Percentiles rank a stretch among this genome's conserved stretches.
Conservation (phyloP, 1,140 invertebrate genomes). For the Melanaphis sacchari region DNA sequence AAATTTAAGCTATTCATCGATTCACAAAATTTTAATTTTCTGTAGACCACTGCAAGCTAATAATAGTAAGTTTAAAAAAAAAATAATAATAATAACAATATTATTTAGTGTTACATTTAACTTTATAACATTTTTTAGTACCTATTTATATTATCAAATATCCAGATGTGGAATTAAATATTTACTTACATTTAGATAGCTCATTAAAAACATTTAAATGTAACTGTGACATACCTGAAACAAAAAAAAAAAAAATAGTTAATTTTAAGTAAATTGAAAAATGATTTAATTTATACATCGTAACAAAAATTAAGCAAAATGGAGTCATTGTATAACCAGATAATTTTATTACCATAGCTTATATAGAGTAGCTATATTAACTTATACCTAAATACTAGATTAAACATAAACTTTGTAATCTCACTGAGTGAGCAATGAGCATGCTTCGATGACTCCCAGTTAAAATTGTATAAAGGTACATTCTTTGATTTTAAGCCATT, state of each 20-base stretch:
- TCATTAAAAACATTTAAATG: background rate
- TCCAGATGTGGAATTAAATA: background rate
- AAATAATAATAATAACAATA: background rate
- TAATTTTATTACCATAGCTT: background rate
- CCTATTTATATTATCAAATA: background rate
- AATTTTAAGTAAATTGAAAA: background rate
- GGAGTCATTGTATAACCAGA: background rate
- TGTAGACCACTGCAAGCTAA: too few relatives aligned
- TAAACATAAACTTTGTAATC: background rate
- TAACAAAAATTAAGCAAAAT: background rate
- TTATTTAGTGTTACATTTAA: background rate
- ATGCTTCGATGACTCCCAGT: background rate
- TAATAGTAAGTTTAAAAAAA: background rate
- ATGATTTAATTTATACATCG: background rate
- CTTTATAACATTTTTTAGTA: background rate
- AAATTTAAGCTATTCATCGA: background rate
- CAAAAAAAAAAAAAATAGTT: background rate
- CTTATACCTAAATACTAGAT: background rate
- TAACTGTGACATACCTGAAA: constrained; percentile 21
- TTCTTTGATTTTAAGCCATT: background rate
- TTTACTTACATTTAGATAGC: background rate
- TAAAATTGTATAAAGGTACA: background rate
- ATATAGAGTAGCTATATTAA: background rate
- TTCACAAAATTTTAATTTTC: background rate
- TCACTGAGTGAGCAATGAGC: background rate